Evolutionary conservation across 2,888 invertebrate genomes (phyloP), one percentile per base, ranked within the genome.

Genomic region (Amorpha juglandis): DNA sequence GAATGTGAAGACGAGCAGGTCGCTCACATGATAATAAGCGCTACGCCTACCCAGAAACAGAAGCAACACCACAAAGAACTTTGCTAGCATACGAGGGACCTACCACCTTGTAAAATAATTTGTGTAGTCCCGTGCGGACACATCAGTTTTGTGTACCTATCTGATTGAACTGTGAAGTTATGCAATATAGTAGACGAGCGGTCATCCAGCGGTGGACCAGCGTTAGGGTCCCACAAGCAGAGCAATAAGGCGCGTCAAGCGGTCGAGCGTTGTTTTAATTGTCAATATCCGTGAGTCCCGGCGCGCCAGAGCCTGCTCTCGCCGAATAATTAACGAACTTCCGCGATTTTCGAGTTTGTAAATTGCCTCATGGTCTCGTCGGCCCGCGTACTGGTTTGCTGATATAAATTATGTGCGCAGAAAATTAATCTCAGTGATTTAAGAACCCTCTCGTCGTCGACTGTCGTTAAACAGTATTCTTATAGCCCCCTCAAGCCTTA

Each of bases 301-400:
- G 81, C 78, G 84, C 82, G 79, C 84, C 83, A 78, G 76, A 80
- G 84, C 85, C 73, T 78, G 84, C 85, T 88, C 87, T 84, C 86
- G 80, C 80, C 87, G 89, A 92, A 93, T 92, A 92, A 92, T 93
- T 93, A 92, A 93, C 91, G 89, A 91, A 92, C 91, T 92, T 92
- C 89, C 89, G 87, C 90, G 92, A 93, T 93, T 92, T 93, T 91
- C 90, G 90, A 92, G 91, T 92, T 92, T 90, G 90, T 91, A 91
- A 92, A 92, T 91, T 90, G 89, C 91, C 90, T 91, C 88, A 91
- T 89, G 91, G 90, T 91, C 89, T 90, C 88, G 88, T 88, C 88
- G 89, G 87, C 88, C 88, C 87, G 86, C 84, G 87, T 87, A 80
- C 90, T 89, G 90, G 90, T 88, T 88, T 86, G 86, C 84, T 84